Evolutionary conservation across 30 jellyfish, hydroid and myxozoan genomes (phyloP).

Genomic region (Chironex yamaguchii): DNA sequence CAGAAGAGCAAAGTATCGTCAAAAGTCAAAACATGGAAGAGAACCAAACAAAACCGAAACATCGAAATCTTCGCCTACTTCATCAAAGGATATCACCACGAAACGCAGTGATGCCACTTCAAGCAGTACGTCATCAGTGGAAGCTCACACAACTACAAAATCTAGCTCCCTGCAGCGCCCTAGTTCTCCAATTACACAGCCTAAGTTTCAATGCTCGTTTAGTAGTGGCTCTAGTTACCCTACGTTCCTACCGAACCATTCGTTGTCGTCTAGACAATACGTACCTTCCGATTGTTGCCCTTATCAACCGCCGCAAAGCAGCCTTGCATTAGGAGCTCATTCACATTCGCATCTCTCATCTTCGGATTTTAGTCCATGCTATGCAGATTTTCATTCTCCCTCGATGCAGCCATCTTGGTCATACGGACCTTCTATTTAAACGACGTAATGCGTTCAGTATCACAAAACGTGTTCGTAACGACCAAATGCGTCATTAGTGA

Average conservation of each 20-base stretch:
- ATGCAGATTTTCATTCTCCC: constrained; percentile 74
- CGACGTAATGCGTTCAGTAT: too few species aligned
- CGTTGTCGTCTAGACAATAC: constrained; percentile 50
- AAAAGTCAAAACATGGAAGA: constrained; percentile 76
- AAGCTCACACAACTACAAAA: not conserved
- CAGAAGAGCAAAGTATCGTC: constrained; percentile 95
- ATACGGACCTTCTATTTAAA: constrained; percentile 72
- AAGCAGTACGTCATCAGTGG: not conserved
- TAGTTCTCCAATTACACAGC: not conserved
- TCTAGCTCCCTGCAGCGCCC: not conserved
- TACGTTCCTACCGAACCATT: constrained; percentile 68
- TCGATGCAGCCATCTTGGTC: constrained; percentile 77
- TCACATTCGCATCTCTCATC: constrained; percentile 70
- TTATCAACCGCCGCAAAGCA: constrained; percentile 78
- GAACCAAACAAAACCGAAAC: constrained; percentile 25
- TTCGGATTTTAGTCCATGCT: constrained; percentile 73
- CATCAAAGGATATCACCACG: not conserved
- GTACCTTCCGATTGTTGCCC: constrained; percentile 82
- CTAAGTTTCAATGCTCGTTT: not conserved
- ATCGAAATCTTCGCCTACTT: not conserved
- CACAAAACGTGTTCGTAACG: too few species aligned
- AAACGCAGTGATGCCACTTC: not conserved
- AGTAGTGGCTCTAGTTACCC: constrained; percentile 68
- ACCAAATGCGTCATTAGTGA: too few species aligned
- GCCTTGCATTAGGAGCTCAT: constrained; percentile 61